phyloP scores from a whole-genome alignment of 1,140 invertebrate species.

The Zelostemma sp. region DNA sequence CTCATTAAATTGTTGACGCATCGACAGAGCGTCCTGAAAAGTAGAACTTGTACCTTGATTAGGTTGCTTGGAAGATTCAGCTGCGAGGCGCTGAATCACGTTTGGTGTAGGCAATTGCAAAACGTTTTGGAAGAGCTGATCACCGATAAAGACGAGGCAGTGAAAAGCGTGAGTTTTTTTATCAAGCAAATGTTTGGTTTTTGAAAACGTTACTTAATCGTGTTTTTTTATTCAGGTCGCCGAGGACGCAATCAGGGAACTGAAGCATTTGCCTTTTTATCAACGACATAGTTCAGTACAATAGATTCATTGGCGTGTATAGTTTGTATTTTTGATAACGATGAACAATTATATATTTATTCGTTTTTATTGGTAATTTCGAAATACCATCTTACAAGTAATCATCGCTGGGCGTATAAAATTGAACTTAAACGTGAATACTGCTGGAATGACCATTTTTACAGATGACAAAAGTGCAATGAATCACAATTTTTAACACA shows the following conservation, averaged over 20 bases:
- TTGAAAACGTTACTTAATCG: not conserved
- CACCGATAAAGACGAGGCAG: conserved; percentile 68
- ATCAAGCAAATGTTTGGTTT: not conserved
- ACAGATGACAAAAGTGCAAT: too few relatives aligned
- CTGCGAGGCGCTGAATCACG: conserved; percentile 74
- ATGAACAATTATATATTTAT: conserved; percentile 4
- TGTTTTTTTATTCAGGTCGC: conserved; percentile 66
- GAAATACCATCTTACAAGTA: not conserved
- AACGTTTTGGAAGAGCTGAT: conserved; percentile 71
- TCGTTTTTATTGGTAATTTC: not conserved
- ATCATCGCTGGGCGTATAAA: not conserved
- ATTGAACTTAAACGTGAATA: not conserved
- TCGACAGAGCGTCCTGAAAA: conserved; percentile 72
- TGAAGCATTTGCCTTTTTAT: conserved; percentile 72
- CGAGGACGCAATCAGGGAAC: conserved; percentile 68
- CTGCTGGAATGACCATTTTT: conserved; percentile 23
- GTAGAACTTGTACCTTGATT: conserved; percentile 77
- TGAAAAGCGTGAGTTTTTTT: conserved; percentile 68
- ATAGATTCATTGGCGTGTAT: not conserved
- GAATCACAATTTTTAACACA: too few relatives aligned
- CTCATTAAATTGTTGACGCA: conserved; percentile 75
- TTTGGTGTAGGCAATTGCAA: conserved; percentile 74
- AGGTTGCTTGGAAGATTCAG: conserved; percentile 76
- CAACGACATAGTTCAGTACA: conserved; percentile 33
- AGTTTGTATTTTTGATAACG: not conserved